Evolutionary conservation across 2,113 vertebrate genomes (phyloP).

Genomic region (Hyaena hyaena): DNA sequence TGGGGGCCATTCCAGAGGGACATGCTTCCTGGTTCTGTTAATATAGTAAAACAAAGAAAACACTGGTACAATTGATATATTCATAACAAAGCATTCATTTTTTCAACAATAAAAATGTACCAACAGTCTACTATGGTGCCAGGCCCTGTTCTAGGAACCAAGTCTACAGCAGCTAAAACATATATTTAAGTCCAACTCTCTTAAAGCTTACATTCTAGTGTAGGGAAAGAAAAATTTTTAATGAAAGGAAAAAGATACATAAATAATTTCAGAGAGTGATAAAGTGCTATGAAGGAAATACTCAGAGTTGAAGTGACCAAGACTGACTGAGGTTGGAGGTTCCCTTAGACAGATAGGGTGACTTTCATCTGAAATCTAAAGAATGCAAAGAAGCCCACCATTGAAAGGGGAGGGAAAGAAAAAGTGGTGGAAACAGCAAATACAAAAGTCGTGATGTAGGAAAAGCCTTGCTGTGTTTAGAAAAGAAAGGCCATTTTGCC

Average conservation of each 20-base stretch:
- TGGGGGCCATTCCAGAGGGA: constrained; percentile 57
- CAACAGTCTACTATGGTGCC: not conserved
- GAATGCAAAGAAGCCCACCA: not conserved
- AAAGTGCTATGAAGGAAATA: not conserved
- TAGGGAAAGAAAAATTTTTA: not conserved
- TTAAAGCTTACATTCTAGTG: not conserved
- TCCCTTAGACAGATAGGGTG: not conserved
- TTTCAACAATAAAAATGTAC: not conserved
- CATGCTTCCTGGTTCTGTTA: constrained; percentile 74
- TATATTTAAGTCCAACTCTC: not conserved
- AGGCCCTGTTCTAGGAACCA: not conserved
- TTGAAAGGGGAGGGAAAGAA: not conserved
- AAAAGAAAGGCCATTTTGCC: not conserved
- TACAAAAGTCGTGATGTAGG: not conserved
- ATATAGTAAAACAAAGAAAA: constrained; percentile 67
- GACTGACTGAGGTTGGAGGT: not conserved
- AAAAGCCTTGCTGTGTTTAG: not conserved
- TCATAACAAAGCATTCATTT: not conserved
- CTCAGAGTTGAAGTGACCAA: not conserved
- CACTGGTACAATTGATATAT: constrained; percentile 31
- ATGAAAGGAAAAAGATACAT: not conserved
- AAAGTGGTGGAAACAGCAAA: not conserved
- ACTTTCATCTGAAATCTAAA: constrained; percentile 38
- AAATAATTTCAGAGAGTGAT: not conserved
- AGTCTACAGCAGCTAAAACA: not conserved